These are phyloP conservation scores for Catharus fuscescens DNA, from an alignment of 2,113 vertebrate genomes.

Conservation along the genomic window DNA sequence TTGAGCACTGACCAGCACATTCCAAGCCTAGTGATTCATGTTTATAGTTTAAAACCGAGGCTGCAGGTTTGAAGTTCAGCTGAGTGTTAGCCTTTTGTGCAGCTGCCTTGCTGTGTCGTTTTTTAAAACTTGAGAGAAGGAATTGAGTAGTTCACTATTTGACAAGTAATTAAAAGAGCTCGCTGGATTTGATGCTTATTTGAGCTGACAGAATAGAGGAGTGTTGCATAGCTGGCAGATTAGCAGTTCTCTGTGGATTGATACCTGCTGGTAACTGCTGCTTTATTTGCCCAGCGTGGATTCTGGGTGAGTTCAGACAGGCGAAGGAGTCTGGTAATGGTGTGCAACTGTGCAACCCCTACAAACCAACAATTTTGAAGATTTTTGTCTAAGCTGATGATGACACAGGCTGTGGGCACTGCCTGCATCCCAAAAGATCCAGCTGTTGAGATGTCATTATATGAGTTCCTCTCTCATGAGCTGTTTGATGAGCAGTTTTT, in stretches of 20 bases:
- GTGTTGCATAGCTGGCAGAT: neutral
- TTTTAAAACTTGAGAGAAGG: neutral
- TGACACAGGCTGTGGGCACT: neutral
- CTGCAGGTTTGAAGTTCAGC: neutral
- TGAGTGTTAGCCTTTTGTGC: neutral
- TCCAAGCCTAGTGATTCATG: neutral
- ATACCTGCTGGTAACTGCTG: neutral
- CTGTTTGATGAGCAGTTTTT: neutral
- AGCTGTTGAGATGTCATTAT: neutral
- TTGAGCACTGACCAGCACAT: neutral
- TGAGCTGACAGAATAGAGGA: constrained; percentile 1
- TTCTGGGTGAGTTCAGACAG: neutral
- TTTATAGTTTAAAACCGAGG: neutral
- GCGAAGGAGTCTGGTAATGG: neutral
- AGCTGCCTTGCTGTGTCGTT: neutral
- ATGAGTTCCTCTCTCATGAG: neutral
- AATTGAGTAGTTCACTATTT: neutral
- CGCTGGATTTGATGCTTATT: neutral
- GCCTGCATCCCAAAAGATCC: neutral
- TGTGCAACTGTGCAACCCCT: neutral
- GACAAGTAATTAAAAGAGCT: neutral
- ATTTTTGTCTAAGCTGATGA: neutral
- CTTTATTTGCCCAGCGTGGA: neutral
- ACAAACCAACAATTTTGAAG: neutral
- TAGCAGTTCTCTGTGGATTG: neutral